Conservation (phyloP, 2,888 invertebrate genomes). For the Oegoconia quadripuncta region DNA sequence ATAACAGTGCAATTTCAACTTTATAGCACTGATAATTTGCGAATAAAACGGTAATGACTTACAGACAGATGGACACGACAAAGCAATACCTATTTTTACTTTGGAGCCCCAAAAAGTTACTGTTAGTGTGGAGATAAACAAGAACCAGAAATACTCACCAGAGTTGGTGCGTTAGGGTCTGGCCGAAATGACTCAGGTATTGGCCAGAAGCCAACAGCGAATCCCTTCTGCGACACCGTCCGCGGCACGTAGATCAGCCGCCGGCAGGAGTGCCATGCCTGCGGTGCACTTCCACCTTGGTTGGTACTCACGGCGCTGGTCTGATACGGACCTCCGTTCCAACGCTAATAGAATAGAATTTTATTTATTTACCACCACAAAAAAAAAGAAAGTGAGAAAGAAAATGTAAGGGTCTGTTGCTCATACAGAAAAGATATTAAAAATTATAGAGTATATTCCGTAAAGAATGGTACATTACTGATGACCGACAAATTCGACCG, state of each 20-base stretch:
- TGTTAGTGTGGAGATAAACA: neutral
- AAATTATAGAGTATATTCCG: too few relatives aligned
- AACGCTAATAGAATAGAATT: slow-evolving; percentile 47
- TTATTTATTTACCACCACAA: neutral
- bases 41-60: too few relatives aligned
- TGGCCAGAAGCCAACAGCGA: slow-evolving; percentile 98
- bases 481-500: too few relatives aligned
- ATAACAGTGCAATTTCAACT: too few relatives aligned
- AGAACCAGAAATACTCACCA: too few relatives aligned
- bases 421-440: too few relatives aligned
- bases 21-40: too few relatives aligned
- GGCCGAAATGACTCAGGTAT: slow-evolving; percentile 99
- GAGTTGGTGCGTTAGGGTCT: slow-evolving; percentile 90
- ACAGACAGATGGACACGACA: too few relatives aligned
- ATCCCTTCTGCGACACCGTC: slow-evolving; percentile 93
- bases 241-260: slow-evolving; percentile 95
- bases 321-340: slow-evolving; percentile 68
- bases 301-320: slow-evolving; percentile 49
- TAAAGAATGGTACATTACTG: too few relatives aligned
- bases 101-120: too few relatives aligned
- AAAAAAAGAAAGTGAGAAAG: neutral
- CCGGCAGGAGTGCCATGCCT: slow-evolving; percentile 93
- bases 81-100: too few relatives aligned
- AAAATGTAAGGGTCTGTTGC: too few relatives aligned
- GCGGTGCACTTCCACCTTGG: slow-evolving; percentile 71